phyloP scores from a whole-genome alignment of 2,113 vertebrate genomes.

The Oenanthe melanoleuca region DNA sequence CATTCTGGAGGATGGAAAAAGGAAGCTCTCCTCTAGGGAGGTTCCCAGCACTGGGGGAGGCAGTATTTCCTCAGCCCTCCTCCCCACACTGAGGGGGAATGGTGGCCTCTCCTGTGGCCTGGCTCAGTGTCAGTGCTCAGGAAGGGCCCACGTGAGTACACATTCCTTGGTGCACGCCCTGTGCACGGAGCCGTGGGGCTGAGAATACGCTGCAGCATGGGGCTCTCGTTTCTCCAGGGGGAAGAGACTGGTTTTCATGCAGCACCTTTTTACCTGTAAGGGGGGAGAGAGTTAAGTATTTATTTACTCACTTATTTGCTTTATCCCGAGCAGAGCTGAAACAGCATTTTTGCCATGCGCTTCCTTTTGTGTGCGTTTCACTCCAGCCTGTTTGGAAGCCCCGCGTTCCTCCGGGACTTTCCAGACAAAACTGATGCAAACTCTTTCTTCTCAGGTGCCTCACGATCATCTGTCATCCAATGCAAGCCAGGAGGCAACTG shows the following conservation, averaged over 20 bases:
- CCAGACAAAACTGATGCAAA: constrained; percentile 63
- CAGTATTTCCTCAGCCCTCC: neutral
- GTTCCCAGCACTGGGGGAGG: neutral
- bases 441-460: constrained; percentile 80
- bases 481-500: constrained; percentile 82
- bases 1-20: neutral
- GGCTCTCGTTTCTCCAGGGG: neutral
- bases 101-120: neutral
- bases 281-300: constrained; percentile 38
- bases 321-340: constrained; percentile 33
- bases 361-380: constrained; percentile 8
- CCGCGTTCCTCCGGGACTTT: constrained; percentile 34
- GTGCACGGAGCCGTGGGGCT: neutral
- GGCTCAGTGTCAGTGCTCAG: constrained; percentile 22
- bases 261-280: neutral
- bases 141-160: constrained; percentile 51
- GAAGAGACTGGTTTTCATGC: neutral
- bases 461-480: constrained; percentile 78
- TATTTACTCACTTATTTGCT: neutral
- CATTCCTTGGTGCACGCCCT: neutral
- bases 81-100: neutral
- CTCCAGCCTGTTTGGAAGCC: constrained; percentile 30
- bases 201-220: neutral
- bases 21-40: neutral
- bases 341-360: neutral